Evolutionary conservation across 2,888 invertebrate genomes (phyloP).

Genomic region (Axea sp.): DNA sequence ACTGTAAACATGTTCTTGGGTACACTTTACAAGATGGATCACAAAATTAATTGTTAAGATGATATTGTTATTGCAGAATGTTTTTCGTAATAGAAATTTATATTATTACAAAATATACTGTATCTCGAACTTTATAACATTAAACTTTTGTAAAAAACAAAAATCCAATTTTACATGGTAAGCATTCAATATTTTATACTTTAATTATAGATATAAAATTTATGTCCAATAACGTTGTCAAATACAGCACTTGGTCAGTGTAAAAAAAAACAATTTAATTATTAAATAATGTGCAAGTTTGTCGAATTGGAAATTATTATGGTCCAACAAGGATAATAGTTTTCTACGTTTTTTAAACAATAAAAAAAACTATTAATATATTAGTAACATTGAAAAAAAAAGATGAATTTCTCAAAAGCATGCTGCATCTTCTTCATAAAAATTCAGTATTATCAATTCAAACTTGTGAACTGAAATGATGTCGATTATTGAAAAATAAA

Average conservation of each 20-base stretch:
- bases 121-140: background rate
- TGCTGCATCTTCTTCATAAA: too few species aligned
- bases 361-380: too few species aligned
- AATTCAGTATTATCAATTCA: background rate
- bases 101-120: too few species aligned
- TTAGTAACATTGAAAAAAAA: too few species aligned
- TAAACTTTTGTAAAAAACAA: background rate
- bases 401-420: too few species aligned
- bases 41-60: too few species aligned
- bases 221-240: slow-evolving; percentile 4
- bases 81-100: too few species aligned
- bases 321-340: background rate
- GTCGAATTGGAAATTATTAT: slow-evolving; percentile 1
- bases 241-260: slow-evolving; percentile 3
- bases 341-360: slow-evolving; percentile 6
- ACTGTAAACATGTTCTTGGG: too few species aligned
- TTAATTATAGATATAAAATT: slow-evolving; percentile 5
- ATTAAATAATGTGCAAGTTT: background rate
- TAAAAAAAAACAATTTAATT: background rate
- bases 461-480: too few species aligned
- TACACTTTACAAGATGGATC: too few species aligned
- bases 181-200: slow-evolving; percentile 4
- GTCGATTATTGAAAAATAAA: too few species aligned
- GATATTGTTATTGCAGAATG: too few species aligned
- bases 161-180: slow-evolving; percentile 4